Evolutionary conservation across 2,888 invertebrate species (phyloP), one percentile per base, ranked within the genome.

Genomic region (Apantesis nais): DNA sequence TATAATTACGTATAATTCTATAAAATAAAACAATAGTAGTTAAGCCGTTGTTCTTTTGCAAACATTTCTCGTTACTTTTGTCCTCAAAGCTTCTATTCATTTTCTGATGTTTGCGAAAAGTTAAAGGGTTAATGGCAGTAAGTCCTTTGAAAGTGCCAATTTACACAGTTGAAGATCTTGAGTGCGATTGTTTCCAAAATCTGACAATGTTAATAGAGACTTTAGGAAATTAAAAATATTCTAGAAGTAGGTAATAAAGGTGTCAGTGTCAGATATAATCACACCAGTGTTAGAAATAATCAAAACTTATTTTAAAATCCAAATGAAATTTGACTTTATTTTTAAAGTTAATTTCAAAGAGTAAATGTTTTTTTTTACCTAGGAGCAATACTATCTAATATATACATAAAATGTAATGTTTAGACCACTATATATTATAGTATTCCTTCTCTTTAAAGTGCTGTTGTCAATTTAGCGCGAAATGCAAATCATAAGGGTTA

Each of bases 21-120:
- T 14, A 52, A n/a, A 65, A 52, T 34, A 34, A 65, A n/a, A n/a
- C 0, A 22, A 52, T 9, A 31, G 52, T 65, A 52, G 22, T 25
- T 65, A 34, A 34, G 52, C n/a, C 34, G 48, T 65, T 65, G n/a
- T 65, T 52, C 65, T 34, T 48, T 48, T 52, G 65, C 34, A n/a
- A 62, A n/a, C 37, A 8, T 65, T 65, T 34, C 22, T n/a, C 34
- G 31, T 34, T 16, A 52, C 34, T 65, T 34, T 12, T 31, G 22
- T 37, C 58, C 2, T 52, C 31, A 52, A 31, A 48, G 65, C n/a
- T 34, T 7, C 34, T 52, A 22, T n/a, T 52, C 34, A n/a, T 3
- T 39, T 39, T 37, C n/a, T n/a, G n/a, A 37, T 66, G 16, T 37
- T 39, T 31, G 31, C 14, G n/a, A 58, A 55, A 44, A 66, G 52